Base-by-base conservation (phyloP, 2,797 vertebrate genomes). In the Pseudopleuronectes americanus region DNA sequence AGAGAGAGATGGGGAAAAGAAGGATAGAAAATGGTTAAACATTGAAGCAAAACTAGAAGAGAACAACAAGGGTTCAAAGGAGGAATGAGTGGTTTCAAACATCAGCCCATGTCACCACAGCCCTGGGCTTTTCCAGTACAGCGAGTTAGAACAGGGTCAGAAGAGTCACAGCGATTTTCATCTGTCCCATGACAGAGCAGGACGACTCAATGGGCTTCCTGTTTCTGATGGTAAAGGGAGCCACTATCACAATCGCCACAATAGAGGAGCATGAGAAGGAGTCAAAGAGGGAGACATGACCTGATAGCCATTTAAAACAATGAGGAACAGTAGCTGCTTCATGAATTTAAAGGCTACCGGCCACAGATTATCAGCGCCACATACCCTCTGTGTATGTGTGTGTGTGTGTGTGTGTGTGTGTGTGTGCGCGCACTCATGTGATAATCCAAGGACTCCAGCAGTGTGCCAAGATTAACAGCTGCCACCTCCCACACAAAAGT, bases 381-480 rank as follows among this genome's bases (percentile, higher is more conserved):
- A 21, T 36, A 86, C 62, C 26, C 61, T 57, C 0, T 64, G 63
- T 31, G 68, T 62, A 52, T 64, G 59, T 58, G 70, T 57, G 68
- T 56, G 68, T 26, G 79, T 57, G 68, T 56, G 68, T 26, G 79
- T 64, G 59, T 58, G 70, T 57, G 68, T 56, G 68, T 26, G 79
- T 57, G 68, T 56, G 68, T 26, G 79, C 45, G 68, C 43, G 64
- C 3, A 3, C 22, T 17, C 61, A 23, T 61, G 80, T 68, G 83
- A 77, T 85, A 84, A 85, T 84, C 84, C 70, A 76, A 71, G 36
- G 55, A 60, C 73, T 67, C 66, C 74, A 57, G 61, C 76, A 52
- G 31, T 74, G 85, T 84, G 89, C 92, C 92, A 92, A 93, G 88
- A 93, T 92, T 87, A 93, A 92, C 92, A 94, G 91, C 92, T 92